phyloP scores from a whole-genome alignment of 2,888 invertebrate species.

The Nymphalis polychloros region DNA sequence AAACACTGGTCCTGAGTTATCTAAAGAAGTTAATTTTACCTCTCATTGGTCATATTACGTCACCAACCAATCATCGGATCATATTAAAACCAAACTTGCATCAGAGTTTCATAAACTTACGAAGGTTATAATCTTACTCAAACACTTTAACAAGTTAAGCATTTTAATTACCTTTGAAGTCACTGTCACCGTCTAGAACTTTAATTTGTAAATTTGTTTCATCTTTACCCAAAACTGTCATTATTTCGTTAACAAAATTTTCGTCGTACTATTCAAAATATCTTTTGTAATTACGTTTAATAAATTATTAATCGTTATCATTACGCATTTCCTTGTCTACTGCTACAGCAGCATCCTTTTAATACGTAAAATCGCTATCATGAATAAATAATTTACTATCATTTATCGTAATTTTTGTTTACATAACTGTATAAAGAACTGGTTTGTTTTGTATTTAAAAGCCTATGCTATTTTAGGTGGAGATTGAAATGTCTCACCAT shows the following conservation, averaged over 20 bases:
- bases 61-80: no score
- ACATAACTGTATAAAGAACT: background rate
- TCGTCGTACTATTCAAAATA: background rate
- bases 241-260: constrained; percentile 9
- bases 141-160: no score
- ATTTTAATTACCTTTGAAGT: constrained; percentile 33
- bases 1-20: no score
- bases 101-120: no score
- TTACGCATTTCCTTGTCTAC: background rate
- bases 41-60: no score
- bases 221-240: constrained; percentile 18
- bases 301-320: constrained; percentile 8
- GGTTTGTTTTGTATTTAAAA: no score
- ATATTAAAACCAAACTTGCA: no score
- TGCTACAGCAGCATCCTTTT: constrained; percentile 1
- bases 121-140: no score
- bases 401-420: constrained; percentile 14
- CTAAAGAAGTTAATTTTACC: no score
- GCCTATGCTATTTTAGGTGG: background rate
- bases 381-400: constrained; percentile 18
- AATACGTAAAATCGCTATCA: constrained; percentile 15
- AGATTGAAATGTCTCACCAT: background rate
- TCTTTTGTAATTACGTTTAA: background rate
- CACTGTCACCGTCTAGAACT: constrained; percentile 8
- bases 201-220: constrained; percentile 19